Percentiles rank a stretch among this genome's conserved stretches.
Conservation (phyloP, 2,113 vertebrate genomes). For the Coryphaenoides rupestris region DNA sequence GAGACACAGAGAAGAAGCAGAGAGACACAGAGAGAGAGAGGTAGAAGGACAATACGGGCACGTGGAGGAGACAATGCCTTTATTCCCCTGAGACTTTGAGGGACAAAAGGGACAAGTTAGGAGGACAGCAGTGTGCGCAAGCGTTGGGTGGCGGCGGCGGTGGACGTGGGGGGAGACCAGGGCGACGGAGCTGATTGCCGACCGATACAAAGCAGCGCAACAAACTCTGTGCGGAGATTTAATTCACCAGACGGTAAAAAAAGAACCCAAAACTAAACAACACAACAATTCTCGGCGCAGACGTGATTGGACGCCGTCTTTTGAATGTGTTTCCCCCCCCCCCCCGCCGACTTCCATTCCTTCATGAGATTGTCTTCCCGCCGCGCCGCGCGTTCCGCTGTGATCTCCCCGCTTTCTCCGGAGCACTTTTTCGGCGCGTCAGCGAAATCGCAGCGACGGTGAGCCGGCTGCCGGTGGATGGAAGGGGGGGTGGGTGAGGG, state of each 20-base stretch:
- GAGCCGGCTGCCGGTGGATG: constrained; percentile 19
- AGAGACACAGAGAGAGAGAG: too few species aligned
- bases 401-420: background rate
- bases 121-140: too few species aligned
- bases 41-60: constrained; percentile 3
- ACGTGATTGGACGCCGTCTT: background rate
- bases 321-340: too few species aligned
- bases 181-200: background rate
- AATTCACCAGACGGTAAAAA: too few species aligned
- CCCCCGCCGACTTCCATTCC: constrained; percentile 14
- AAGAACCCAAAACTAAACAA: too few species aligned
- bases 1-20: too few species aligned
- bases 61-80: constrained; percentile 7
- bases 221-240: too few species aligned
- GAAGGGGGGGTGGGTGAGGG: background rate
- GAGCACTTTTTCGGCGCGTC: constrained; percentile 39
- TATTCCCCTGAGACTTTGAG: constrained; percentile 46
- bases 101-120: constrained; percentile 50
- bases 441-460: constrained; percentile 45
- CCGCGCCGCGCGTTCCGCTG: constrained; percentile 2
- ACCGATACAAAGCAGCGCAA: too few species aligned
- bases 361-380: constrained; percentile 21
- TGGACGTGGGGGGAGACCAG: constrained; percentile 1
- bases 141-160: too few species aligned
- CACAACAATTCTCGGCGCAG: too few species aligned